Evolutionary conservation across 2,797 vertebrate species (phyloP), one percentile per base, ranked within the genome.

Genomic region (Sebastes taczanowskii): DNA sequence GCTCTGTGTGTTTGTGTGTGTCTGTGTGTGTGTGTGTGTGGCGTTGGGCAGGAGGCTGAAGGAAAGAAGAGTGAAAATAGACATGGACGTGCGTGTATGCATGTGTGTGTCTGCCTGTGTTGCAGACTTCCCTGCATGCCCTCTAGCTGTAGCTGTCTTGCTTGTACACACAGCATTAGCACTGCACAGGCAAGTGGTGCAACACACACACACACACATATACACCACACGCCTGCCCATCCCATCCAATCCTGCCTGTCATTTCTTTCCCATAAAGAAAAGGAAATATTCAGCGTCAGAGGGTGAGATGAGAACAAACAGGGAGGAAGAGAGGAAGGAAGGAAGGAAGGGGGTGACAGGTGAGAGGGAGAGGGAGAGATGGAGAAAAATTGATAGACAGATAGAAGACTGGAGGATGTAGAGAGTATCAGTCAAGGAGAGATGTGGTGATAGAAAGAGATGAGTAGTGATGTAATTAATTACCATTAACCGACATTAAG

Each of bases 41-140:
- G 22, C 8, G 61, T 38, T 53, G 20, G 66, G 52, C 27, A 74
- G 76, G 70, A 74, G 76, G 70, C 38, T 59, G 71, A 75, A 75
- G 58, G 78, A 74, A 73, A 58, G 38, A 20, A 60, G 65, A 81
- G 72, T 81, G 74, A 82, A 84, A 89, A 88, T 88, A 81, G 80
- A 46, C 27, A 23, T 68, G 59, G n/a, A 62, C 2, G 3, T 84
- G 70, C 75, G 49, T 8, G 83, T 78, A 27, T 64, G 38, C 42
- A 22, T 64, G 38, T 70, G 13, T 58, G 13, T 64, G 64, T 67
- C 23, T 74, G 30, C 64, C 6, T 73, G 25, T 77, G 73, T 77
- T 77, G 77, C 42, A 34, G 77, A 82, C 66, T 74, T 85, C 68
- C 82, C 82, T 89, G 76, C 56, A 71, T 90, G 81, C 70, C 78